These are phyloP conservation scores for Pterois miles DNA, from an alignment of 2,797 vertebrate species.

Conservation along the genomic window DNA sequence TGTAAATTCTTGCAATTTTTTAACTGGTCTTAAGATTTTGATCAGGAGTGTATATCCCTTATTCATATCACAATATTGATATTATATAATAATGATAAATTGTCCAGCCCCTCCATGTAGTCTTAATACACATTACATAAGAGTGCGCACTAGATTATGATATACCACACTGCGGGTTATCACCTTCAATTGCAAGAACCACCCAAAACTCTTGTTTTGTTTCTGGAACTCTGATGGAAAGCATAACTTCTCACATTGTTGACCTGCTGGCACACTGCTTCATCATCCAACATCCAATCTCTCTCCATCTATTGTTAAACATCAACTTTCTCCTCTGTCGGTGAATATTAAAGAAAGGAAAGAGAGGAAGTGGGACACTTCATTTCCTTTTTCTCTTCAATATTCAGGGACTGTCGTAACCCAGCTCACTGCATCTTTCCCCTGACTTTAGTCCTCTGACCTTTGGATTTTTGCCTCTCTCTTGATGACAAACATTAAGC, in stretches of 20 bases:
- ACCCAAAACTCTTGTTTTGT: conserved; percentile 20
- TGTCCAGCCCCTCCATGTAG: too few species aligned
- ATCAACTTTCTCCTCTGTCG: conserved; percentile 18
- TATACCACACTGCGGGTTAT: background rate
- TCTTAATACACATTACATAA: background rate
- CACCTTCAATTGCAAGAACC: conserved; percentile 13
- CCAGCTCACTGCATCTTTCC: background rate
- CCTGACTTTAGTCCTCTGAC: background rate
- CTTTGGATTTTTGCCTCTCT: background rate
- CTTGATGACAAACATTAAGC: background rate
- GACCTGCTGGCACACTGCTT: conserved; percentile 33
- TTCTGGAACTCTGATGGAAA: conserved; percentile 14
- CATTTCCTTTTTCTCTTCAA: conserved; percentile 5
- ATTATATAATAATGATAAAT: too few species aligned
- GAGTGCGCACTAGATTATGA: background rate
- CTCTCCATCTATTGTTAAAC: background rate
- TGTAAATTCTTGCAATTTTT: too few species aligned
- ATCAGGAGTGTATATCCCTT: too few species aligned
- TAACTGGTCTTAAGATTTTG: too few species aligned
- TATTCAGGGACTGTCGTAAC: conserved; percentile 24
- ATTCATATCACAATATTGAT: too few species aligned
- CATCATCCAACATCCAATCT: conserved; percentile 28
- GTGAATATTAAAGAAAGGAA: too few species aligned
- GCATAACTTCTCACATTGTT: conserved; percentile 24
- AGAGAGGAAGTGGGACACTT: too few species aligned